Evolutionary conservation across 35 echinoderm and acorn worm genomes (phyloP), one percentile per base, ranked within the genome.

Genomic region (Amphiura filiformis): DNA sequence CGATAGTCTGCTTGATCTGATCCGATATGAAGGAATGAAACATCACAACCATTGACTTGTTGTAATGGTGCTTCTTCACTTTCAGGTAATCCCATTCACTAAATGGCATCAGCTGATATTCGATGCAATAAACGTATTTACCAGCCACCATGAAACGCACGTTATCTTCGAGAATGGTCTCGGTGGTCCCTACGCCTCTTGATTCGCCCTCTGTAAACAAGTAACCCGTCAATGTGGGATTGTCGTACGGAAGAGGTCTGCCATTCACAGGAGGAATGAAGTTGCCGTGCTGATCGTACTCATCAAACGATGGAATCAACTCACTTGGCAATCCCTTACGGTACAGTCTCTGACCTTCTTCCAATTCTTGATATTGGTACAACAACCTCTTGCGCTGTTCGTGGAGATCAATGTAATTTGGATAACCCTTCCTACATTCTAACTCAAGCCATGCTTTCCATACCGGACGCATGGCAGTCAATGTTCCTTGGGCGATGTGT

Each of bases 391-490:
- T 32, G 38, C 84, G 34, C 81, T 65, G 36, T 47, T 57, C 30
- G 14, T 36, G 31, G 17, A 92, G 76, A 12, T 82, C 22, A 14
- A 80, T 39, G 15, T 78, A 86, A 5, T 28, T 35, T 0, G 26
- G 23, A 9, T 80, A 28, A 23, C 28, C 37, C 22, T 37, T 56
- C 12, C 64, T 0, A 44, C 84, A 86, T 12, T 52, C 23, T 0
- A 92, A 76, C 36, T 39, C 38, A 0, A 14, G 9, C 90, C 90
- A 92, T 0, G 13, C 34, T n/a, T 79, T 38, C 90, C 90, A 92
- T 12, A 92, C 84, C 26, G 81, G 36, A 41, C 90, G 57, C 39
- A 92, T 57, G 23, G 42, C 15, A 30, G 76, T 34, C 5, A 80
- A 86, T 22, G n/a, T 39, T 23, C 22, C 36, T 18, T 80, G 38